These are phyloP conservation scores for Notarius lentiginosus DNA, from an alignment of 2,113 vertebrate genomes.

Conservation along the genomic window DNA sequence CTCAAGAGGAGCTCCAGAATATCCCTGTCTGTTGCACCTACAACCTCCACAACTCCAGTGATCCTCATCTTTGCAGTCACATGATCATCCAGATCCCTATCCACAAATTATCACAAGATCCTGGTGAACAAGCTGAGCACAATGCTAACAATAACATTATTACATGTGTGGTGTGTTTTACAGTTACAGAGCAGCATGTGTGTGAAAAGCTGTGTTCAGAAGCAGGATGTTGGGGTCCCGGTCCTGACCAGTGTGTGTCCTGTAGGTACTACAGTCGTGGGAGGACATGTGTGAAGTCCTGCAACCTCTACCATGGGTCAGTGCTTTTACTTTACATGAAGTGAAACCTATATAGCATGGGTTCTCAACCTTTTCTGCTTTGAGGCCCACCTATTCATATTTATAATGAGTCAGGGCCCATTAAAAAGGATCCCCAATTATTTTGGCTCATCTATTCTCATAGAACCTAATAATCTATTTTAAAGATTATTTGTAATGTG, in stretches of 20 bases:
- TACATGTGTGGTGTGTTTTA: slow-evolving; percentile 39
- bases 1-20: neutral
- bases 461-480: no score
- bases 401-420: no score
- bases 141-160: no score
- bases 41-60: neutral
- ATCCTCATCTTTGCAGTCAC: neutral
- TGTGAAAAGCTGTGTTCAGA: slow-evolving; percentile 90
- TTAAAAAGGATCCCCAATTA: no score
- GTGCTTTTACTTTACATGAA: slow-evolving; percentile 37
- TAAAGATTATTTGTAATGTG: no score
- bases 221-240: slow-evolving; percentile 92
- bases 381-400: no score
- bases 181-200: slow-evolving; percentile 87
- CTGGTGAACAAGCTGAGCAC: no score
- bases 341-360: no score
- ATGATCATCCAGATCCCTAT: no score
- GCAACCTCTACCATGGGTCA: slow-evolving; percentile 90
- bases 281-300: slow-evolving; percentile 85
- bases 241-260: slow-evolving; percentile 91
- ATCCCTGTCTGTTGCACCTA: neutral
- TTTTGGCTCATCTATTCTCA: no score
- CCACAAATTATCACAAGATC: no score
- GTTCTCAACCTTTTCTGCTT: no score
- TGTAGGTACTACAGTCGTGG: slow-evolving; percentile 88